A percentile compares a stretch with the other conserved stretches of the same genome.
phyloP scores from a whole-genome alignment of 2,797 vertebrate species.

The Enteromius radiatus region DNA sequence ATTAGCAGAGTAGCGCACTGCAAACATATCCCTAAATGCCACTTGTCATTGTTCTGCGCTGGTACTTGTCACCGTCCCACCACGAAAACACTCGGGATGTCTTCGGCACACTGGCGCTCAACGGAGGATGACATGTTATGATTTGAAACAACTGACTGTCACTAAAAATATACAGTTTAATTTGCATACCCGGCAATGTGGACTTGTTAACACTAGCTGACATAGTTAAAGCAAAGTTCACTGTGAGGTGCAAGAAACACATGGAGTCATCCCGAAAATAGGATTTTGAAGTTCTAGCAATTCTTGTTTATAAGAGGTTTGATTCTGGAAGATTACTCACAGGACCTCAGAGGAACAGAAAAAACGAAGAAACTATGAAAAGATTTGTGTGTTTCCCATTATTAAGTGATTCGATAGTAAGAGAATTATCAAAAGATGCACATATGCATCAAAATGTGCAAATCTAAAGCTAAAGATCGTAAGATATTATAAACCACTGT shows the following conservation, averaged over 20 bases:
- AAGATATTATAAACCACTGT: not conserved
- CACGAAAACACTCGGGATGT: constrained; percentile 15
- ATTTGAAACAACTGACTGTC: constrained; percentile 16
- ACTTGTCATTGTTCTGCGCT: constrained; percentile 65
- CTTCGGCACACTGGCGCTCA: constrained; percentile 15
- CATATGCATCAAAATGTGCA: not conserved
- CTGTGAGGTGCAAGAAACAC: not conserved
- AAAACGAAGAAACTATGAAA: not conserved
- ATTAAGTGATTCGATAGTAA: not conserved
- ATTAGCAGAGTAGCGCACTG: constrained; percentile 68
- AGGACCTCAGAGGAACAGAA: not conserved
- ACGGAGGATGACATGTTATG: constrained; percentile 19
- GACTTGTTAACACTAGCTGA: constrained; percentile 2
- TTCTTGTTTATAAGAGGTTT: not conserved
- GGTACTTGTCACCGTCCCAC: constrained; percentile 52
- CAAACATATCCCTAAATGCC: constrained; percentile 72
- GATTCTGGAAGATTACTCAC: not conserved
- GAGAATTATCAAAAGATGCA: not conserved
- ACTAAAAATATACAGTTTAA: constrained; percentile 12
- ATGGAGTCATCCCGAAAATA: not conserved
- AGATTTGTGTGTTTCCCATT: not conserved
- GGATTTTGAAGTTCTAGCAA: not conserved
- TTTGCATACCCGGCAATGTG: not conserved
- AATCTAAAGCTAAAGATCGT: not conserved
- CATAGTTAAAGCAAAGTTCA: not conserved